A percentile compares a stretch with the other conserved stretches of the same genome.
phyloP scores from a whole-genome alignment of 2,797 vertebrate species.

The Pipistrellus pipistrellus region DNA sequence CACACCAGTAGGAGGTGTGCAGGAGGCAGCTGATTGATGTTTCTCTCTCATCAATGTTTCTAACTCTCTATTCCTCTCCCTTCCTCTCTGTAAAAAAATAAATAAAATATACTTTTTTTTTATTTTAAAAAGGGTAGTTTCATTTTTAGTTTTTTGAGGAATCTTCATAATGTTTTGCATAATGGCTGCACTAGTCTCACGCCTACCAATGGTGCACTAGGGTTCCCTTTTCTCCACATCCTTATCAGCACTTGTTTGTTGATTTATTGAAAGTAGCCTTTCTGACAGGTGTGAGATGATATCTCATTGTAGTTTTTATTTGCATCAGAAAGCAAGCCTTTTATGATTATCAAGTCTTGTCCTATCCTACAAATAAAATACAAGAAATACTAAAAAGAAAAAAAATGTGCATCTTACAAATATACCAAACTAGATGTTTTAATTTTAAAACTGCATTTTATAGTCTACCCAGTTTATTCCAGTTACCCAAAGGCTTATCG shows the following conservation, averaged over 20 bases:
- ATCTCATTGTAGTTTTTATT: neutral
- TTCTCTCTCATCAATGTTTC: too few relatives aligned
- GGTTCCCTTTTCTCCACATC: neutral
- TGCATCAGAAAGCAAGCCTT: neutral
- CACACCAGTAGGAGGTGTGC: too few relatives aligned
- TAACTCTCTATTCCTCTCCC: too few relatives aligned
- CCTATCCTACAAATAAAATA: neutral
- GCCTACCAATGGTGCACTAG: neutral
- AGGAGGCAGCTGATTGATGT: too few relatives aligned
- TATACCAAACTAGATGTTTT: neutral
- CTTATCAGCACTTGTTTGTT: neutral
- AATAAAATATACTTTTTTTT: too few relatives aligned
- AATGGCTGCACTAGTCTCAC: neutral
- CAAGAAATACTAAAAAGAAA: conserved; percentile 24
- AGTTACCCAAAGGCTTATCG: neutral
- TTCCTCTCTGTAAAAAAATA: too few relatives aligned
- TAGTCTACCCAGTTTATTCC: neutral
- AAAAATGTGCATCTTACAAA: neutral
- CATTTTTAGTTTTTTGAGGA: neutral
- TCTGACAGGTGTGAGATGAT: neutral
- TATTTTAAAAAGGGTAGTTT: neutral
- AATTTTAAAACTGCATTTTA: neutral
- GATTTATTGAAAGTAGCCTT: neutral
- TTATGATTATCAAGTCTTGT: neutral
- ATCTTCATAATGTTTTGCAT: neutral